Evolutionary conservation across 2,888 invertebrate genomes (phyloP).

Genomic region (Drosophila lacicola): DNA sequence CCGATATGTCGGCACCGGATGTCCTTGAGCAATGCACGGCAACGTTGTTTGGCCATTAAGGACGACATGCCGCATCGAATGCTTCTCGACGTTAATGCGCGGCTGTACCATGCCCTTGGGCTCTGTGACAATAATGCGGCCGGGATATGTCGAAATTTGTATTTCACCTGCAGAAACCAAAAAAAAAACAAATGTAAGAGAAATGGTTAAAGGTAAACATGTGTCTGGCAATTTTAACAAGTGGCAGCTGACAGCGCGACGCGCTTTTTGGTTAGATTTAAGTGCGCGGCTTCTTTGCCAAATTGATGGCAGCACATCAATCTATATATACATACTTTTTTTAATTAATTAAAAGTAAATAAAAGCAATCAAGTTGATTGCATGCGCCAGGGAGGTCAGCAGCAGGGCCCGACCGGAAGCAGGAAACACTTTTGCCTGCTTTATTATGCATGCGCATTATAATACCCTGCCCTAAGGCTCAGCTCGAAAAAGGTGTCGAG

Average conservation of each 20-base stretch:
- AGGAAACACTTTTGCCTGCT: conserved; percentile 12
- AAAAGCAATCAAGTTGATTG: conserved; percentile 78
- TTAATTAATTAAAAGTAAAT: conserved; percentile 80
- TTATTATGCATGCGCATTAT: conserved; percentile 44
- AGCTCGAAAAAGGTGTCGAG: neutral
- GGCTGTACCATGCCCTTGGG: conserved; percentile 92
- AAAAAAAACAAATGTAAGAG: neutral
- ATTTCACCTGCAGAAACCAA: conserved; percentile 85
- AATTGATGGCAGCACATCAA: conserved; percentile 42
- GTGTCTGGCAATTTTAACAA: conserved; percentile 29
- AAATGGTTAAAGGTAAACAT: conserved; percentile 6
- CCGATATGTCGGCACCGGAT: conserved; percentile 92
- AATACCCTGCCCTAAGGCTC: neutral
- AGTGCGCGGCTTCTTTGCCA: conserved; percentile 19
- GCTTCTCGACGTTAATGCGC: conserved; percentile 90
- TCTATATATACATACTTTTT: conserved; percentile 39
- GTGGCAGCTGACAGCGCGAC: conserved; percentile 16
- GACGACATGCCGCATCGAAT: conserved; percentile 88
- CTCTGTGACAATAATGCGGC: conserved; percentile 88
- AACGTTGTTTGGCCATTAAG: conserved; percentile 91
- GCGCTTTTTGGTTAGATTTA: conserved; percentile 59
- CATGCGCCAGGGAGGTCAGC: conserved; percentile 41
- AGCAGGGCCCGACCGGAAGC: neutral
- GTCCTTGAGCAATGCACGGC: conserved; percentile 92
- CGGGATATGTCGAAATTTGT: conserved; percentile 89